Evolutionary conservation across 2,888 invertebrate species (phyloP).

Genomic region (Alitta virens): DNA sequence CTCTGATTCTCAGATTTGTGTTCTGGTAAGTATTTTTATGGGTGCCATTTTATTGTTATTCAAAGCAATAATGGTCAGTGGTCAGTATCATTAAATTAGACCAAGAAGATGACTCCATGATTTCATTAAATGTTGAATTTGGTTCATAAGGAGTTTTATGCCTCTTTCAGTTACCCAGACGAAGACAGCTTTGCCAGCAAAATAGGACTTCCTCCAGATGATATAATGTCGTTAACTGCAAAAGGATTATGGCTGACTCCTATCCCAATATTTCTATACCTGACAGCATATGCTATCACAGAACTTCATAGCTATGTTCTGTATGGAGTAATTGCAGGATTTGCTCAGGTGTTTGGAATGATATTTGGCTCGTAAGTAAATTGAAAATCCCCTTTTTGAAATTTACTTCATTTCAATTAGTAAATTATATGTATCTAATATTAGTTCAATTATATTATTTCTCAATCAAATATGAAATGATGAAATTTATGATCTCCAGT

Average conservation of each 20-base stretch:
- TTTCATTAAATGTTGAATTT: too few species aligned
- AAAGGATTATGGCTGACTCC: constrained; percentile 26
- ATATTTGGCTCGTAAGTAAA: neutral
- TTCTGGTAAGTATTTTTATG: constrained; percentile 30
- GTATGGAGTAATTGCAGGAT: neutral
- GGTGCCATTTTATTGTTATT: too few species aligned
- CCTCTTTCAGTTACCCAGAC: constrained; percentile 26
- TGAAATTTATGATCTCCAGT: too few species aligned
- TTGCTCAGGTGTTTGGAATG: neutral
- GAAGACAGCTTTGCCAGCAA: constrained; percentile 23
- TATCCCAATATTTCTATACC: constrained; percentile 29
- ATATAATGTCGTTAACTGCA: constrained; percentile 15
- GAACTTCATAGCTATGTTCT: constrained; percentile 16
- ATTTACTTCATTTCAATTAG: too few species aligned
- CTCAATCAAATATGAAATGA: too few species aligned
- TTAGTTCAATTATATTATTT: too few species aligned
- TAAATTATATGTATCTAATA: too few species aligned
- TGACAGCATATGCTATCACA: constrained; percentile 22
- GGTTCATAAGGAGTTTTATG: too few species aligned
- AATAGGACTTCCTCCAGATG: constrained; percentile 25
- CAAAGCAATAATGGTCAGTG: too few species aligned
- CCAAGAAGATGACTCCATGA: too few species aligned
- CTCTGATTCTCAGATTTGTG: constrained; percentile 24
- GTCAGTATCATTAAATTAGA: too few species aligned
- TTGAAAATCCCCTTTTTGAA: too few species aligned